Percentiles rank a stretch among this genome's conserved stretches.
These are phyloP conservation scores for Takifugu ocellatus DNA, from an alignment of 2,797 vertebrate genomes.

Conservation along the genomic window DNA sequence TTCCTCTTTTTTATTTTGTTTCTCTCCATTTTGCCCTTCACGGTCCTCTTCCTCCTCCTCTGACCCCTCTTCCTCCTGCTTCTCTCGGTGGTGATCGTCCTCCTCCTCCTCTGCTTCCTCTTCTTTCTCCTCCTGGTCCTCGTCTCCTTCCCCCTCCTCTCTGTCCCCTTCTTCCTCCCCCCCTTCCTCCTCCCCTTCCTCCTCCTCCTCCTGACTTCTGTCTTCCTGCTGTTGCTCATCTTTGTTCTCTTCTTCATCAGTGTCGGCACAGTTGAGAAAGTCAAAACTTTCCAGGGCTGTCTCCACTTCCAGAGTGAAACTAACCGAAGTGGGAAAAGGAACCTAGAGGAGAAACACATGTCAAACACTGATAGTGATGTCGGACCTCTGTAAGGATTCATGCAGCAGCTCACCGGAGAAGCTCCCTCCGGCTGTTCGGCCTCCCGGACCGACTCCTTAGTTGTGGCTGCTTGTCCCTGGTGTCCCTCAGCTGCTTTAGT, in stretches of 20 bases:
- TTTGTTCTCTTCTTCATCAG: constrained; percentile 59
- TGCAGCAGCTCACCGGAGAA: constrained; percentile 36
- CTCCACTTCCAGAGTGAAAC: constrained; percentile 91
- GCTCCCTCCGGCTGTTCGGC: constrained; percentile 23
- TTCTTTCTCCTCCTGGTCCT: constrained; percentile 24
- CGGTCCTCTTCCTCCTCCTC: constrained; percentile 15
- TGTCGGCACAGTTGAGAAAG: constrained; percentile 89
- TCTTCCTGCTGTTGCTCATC: constrained; percentile 19
- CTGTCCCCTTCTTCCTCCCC: constrained; percentile 35
- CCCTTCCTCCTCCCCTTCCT: constrained; percentile 53
- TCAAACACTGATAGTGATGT: background rate
- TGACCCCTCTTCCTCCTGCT: background rate
- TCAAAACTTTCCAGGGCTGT: constrained; percentile 94
- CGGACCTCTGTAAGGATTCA: background rate
- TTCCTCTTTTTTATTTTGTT: constrained; percentile 30
- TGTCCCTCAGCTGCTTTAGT: constrained; percentile 22
- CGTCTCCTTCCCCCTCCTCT: constrained; percentile 19
- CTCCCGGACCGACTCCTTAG: constrained; percentile 24
- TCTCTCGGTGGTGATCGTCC: constrained; percentile 3
- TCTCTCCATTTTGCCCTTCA: constrained; percentile 29
- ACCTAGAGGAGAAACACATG: constrained; percentile 62
- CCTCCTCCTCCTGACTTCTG: constrained; percentile 15
- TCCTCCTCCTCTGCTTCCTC: constrained; percentile 23
- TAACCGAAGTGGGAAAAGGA: constrained; percentile 84
- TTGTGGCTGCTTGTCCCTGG: constrained; percentile 13